Evolutionary conservation across 2,797 vertebrate genomes (phyloP), one percentile per base, ranked within the genome.

Genomic region (Merluccius polli): DNA sequence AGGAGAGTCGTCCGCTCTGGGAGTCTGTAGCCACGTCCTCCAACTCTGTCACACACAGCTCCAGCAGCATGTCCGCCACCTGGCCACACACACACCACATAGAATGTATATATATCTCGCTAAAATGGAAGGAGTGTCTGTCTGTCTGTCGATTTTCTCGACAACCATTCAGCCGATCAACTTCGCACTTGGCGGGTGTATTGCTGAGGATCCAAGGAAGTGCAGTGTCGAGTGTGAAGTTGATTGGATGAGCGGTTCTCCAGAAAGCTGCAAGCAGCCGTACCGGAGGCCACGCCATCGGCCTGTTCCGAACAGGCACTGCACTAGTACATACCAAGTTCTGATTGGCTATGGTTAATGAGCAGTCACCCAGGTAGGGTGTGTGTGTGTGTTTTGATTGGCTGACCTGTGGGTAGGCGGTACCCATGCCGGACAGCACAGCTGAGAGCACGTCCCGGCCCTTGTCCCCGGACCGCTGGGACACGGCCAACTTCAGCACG

Each of bases 1-100:
- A 98, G 71, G 98, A 98, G 77, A 98, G 92, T 11, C 98, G 97
- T 1, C 98, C 98, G 0, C 96, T 99, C 87, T 98, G 98, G 0
- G 97, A 99, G 88, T 99, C 98, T 0, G 97, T 98, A 80, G 98
- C 98, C 2, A 99, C 98, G 0, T 99, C 98, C 89, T 99, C 98
- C 76, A 99, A 76, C 86, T 99, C 97, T 0, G 98, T 99, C 81
- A 99, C 98, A 41, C 98, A 99, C 41, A 99, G 86, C 87, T 99
- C 98, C 91, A 99, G 84, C 75, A 99, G 84, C 96, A 99, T 98
- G 85, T 99, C 98, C 4, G 98, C 97, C 78, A 99, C 98, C 98
- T 99, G 89, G 10, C 69, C 12, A 11, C 21, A 24, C 52, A 24
- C 52, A 59, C 7, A n/a, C 6, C 9, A 24, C 0, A n/a, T 30